Conservation (phyloP, 1,140 invertebrate genomes). For the Aphelenchoides avenae region DNA sequence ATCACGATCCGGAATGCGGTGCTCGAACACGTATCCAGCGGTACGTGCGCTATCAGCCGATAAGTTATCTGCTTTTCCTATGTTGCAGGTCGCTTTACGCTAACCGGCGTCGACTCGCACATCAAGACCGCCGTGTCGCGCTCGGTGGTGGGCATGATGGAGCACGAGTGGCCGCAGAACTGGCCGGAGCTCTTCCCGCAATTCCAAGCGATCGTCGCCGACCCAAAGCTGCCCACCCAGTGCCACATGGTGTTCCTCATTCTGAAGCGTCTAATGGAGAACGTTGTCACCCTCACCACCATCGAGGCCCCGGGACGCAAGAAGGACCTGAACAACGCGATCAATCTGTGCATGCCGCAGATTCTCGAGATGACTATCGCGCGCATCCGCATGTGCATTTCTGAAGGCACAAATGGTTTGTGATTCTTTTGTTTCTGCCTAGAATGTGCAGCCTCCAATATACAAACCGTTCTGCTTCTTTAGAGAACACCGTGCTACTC, state of each 20-base stretch:
- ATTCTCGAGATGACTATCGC: conserved; percentile 29
- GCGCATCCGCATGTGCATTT: conserved; percentile 23
- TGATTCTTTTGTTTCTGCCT: conserved; percentile 16
- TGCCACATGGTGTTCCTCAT: conserved; percentile 40
- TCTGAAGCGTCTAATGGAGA: conserved; percentile 33
- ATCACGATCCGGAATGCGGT: conserved; percentile 31
- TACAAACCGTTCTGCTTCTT: conserved; percentile 6
- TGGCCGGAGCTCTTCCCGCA: conserved; percentile 40
- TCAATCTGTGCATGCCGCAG: conserved; percentile 21
- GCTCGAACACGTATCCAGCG: conserved; percentile 24
- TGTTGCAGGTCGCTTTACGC: conserved; percentile 16
- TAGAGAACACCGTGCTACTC: conserved; percentile 28
- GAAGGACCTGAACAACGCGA: conserved; percentile 24
- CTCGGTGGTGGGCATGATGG: conserved; percentile 39
- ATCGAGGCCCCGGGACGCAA: conserved; percentile 22
- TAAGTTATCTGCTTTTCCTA: conserved; percentile 16
- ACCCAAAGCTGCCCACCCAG: conserved; percentile 21
- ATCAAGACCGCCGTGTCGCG: conserved; percentile 41
- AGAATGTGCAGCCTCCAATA: not conserved
- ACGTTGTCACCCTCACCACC: conserved; percentile 38
- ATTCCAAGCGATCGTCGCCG: conserved; percentile 22
- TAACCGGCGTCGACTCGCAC: conserved; percentile 10
- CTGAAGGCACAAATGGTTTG: conserved; percentile 22
- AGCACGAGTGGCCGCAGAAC: conserved; percentile 52
- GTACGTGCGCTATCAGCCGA: conserved; percentile 8